A percentile compares a stretch with the other conserved stretches of the same genome.
Conservation (phyloP, 2,113 vertebrate genomes). For the Ceuthmochares aereus region DNA sequence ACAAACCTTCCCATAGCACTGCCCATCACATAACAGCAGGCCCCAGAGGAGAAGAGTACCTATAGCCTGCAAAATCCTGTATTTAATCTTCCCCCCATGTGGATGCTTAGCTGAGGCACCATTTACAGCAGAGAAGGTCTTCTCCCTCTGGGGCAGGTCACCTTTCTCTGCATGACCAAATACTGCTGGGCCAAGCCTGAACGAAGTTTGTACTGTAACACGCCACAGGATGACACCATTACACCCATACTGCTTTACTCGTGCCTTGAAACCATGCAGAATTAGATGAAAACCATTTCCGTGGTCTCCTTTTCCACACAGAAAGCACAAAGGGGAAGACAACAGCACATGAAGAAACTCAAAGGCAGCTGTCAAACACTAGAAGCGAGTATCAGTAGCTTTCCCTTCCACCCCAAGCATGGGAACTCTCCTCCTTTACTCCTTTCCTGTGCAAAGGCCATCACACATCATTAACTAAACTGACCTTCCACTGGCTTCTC, state of each 20-base stretch:
- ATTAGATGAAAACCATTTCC: background rate
- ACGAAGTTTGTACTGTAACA: background rate
- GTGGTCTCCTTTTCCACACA: background rate
- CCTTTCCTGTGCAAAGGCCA: background rate
- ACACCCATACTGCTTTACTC: background rate
- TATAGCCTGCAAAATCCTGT: background rate
- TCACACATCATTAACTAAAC: background rate
- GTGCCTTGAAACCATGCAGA: background rate
- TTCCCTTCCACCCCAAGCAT: background rate
- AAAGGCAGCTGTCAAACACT: background rate
- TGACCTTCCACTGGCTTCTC: background rate
- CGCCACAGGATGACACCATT: background rate
- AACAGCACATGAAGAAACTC: background rate
- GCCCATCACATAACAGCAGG: background rate
- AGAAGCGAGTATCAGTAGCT: background rate
- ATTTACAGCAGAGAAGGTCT: background rate
- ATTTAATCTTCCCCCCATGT: background rate
- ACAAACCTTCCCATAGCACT: background rate
- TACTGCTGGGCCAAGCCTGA: background rate
- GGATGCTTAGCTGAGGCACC: background rate
- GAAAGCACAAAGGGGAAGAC: accelerated
- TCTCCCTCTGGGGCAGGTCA: background rate
- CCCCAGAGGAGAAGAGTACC: background rate
- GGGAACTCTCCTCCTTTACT: background rate
- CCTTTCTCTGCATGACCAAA: background rate